Percentiles rank a stretch among this genome's conserved stretches.
phyloP scores from a whole-genome alignment of 2,113 vertebrate genomes.

The Bubalus kerabau region DNA sequence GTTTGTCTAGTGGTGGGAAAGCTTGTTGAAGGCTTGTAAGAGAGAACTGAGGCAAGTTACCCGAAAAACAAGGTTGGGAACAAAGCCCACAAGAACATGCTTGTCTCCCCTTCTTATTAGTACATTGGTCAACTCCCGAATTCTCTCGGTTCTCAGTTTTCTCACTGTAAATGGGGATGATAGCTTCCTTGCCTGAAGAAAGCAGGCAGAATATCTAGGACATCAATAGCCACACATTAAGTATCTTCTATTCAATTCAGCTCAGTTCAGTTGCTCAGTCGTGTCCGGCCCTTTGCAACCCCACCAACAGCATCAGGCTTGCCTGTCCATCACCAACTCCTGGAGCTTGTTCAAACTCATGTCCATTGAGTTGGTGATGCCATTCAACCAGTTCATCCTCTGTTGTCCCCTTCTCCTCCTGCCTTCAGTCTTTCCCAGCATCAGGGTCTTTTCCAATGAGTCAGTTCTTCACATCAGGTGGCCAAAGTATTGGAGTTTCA shows the following conservation, averaged over 20 bases:
- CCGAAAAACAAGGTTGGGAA: not conserved
- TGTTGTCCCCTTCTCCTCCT: not conserved
- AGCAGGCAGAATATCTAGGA: not conserved
- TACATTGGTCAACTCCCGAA: not conserved
- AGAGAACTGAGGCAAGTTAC: constrained; percentile 7
- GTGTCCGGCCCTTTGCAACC: not conserved
- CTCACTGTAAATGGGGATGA: not conserved
- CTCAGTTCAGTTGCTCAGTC: not conserved
- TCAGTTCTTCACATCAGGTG: not conserved
- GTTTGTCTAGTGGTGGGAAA: not conserved
- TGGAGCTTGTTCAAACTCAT: not conserved
- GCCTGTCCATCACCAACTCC: not conserved
- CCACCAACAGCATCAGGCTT: not conserved
- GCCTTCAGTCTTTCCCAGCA: not conserved
- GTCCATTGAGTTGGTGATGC: not conserved
- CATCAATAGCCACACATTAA: not conserved
- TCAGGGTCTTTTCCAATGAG: not conserved
- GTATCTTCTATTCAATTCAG: not conserved
- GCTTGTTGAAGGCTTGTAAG: not conserved
- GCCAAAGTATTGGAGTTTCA: not conserved
- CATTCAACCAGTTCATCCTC: not conserved
- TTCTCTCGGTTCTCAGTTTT: not conserved
- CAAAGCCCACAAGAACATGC: not conserved
- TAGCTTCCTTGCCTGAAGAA: not conserved
- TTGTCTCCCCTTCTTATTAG: not conserved